Evolutionary conservation across 1,140 invertebrate species (phyloP).

Genomic region (Whitmania pigra): DNA sequence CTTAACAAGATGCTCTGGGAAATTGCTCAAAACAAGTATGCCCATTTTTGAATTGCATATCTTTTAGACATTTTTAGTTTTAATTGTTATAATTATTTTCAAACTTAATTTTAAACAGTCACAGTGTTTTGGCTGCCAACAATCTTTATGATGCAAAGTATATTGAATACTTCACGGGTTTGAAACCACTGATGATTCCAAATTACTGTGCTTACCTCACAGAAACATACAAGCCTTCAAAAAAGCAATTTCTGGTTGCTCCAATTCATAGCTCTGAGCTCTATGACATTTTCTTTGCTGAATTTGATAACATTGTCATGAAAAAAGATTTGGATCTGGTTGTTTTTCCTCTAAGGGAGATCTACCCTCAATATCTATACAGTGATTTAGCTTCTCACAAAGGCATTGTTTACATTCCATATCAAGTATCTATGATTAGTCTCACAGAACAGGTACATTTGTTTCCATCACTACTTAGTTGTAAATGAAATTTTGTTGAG

Average conservation of each 20-base stretch:
- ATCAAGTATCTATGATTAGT: conserved; percentile 25
- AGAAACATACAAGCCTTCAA: conserved; percentile 16
- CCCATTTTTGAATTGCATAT: neutral
- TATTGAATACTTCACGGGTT: conserved; percentile 25
- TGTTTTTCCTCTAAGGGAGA: conserved; percentile 23
- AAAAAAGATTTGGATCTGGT: conserved; percentile 16
- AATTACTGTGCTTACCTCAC: conserved; percentile 23
- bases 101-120: neutral
- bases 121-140: conserved; percentile 22
- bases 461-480: neutral
- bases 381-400: conserved; percentile 21
- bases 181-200: conserved; percentile 20
- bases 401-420: conserved; percentile 24
- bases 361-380: conserved; percentile 26
- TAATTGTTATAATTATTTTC: too few relatives aligned
- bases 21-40: conserved; percentile 1
- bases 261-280: conserved; percentile 23
- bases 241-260: conserved; percentile 24
- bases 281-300: conserved; percentile 23
- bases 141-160: conserved; percentile 26
- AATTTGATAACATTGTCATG: conserved; percentile 23
- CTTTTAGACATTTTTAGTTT: too few relatives aligned
- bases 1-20: conserved; percentile 23
- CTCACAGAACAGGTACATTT: conserved; percentile 19
- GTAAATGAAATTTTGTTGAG: neutral